A percentile compares a stretch with the other conserved stretches of the same genome.
Conservation (phyloP, 2,113 vertebrate species). For the Colinus virginianus region DNA sequence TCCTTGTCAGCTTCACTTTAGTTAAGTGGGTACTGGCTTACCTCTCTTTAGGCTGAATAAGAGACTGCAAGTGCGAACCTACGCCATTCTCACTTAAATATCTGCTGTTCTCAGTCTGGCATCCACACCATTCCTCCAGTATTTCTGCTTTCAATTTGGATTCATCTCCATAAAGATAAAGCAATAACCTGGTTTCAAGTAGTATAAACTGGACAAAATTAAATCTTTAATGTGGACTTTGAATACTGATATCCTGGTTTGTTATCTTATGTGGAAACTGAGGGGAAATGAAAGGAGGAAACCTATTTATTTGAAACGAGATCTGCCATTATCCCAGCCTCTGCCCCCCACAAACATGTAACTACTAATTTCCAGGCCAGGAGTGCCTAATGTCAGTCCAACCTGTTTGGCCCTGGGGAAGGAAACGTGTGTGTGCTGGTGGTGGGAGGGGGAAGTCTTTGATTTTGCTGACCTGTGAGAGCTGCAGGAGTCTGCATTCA, state of each 20-base stretch:
- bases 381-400: not conserved
- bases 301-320: constrained; percentile 36
- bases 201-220: constrained; percentile 58
- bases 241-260: constrained; percentile 31
- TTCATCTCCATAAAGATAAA: constrained; percentile 63
- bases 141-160: constrained; percentile 72
- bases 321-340: constrained; percentile 17
- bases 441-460: not conserved
- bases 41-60: not conserved
- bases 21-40: not conserved
- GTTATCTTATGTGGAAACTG: not conserved
- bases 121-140: not conserved
- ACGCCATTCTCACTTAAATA: not conserved
- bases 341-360: not conserved
- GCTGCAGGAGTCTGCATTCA: not conserved
- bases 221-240: constrained; percentile 25
- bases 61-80: not conserved
- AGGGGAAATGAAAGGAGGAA: constrained; percentile 62
- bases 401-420: not conserved
- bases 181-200: constrained; percentile 57
- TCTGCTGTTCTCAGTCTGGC: constrained; percentile 5
- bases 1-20: not conserved
- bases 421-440: not conserved
- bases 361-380: constrained; percentile 40
- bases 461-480: constrained; percentile 3